Base-by-base conservation (phyloP, 2,888 invertebrate species). In the Tupiocoris notatus region DNA sequence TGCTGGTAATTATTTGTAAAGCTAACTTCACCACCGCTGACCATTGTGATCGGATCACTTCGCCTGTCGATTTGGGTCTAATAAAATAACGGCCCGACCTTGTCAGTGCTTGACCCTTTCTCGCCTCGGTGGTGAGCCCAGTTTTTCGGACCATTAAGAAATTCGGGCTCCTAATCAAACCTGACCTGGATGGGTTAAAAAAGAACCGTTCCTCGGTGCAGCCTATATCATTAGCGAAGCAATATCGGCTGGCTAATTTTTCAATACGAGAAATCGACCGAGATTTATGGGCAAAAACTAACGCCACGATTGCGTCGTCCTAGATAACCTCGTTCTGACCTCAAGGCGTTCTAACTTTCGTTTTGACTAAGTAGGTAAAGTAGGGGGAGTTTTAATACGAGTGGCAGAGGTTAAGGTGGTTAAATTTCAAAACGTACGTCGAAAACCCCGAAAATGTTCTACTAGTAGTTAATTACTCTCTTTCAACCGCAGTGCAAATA, bases 11-110 rank as follows among this genome's bases (percentile, higher is more conserved):
- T 73, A 73, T 73, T 18, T 61, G 61, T 73, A 73, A 73, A 73
- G 73, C 62, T 73, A 73, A 73, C 62, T 73, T 73, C 73, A 73
- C 73, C 62, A 18, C 25, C 22, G 21, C 73, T 73, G 73, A 73
- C 73, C 73, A 73, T 73, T 73, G 62, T 17, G 73, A 62, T 71
- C 54, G 39, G 39, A 61, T 71, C 61, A 22, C 3, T 39, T 20
- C 17, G 65, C 39, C 12, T 12, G 17, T 24, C 25, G 64, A 9
- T 20, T 1, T 25, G 25, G 25, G 23, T 17, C 20, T 23, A 22
- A 61, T 18, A 12, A 20, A 24, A 9, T n/a, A 25, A 24, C 39
- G 25, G 25, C 12, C 21, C 25, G 65, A 17, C 39, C 25, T 6
- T 39, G 18, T 6, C 2, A 39, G 39, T 25, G 25, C 65, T 65